Base-by-base conservation (phyloP, 2,113 vertebrate species). In the Myanophis thanlyinensis region DNA sequence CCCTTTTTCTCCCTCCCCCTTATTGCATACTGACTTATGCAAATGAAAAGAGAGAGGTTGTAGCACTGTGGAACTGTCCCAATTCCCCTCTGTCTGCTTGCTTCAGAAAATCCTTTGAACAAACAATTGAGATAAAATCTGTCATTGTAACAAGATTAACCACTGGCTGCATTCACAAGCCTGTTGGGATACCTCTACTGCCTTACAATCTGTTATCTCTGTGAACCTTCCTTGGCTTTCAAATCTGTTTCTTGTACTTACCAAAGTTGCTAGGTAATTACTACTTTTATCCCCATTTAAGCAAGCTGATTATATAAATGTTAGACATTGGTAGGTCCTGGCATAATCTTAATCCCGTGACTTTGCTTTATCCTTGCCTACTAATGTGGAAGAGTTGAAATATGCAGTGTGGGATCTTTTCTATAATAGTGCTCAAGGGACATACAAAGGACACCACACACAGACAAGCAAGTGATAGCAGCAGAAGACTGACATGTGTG, bases 271-370 rank as follows among this genome's bases (percentile, higher is more conserved):
- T 22, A 4, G 84, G 94, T 90, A 95, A 95, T 95, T 96, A 93
- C 87, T 85, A 86, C 4, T 96, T 97, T 97, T 93, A 97, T 91
- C 93, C n/a, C 52, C 59, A 80, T 95, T 95, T 95, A 96, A 97
- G 96, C 80, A 95, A 56, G 87, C 53, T 91, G 88, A 94, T 96
- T 94, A 93, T 84, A 46, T 92, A 67, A 95, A 40, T 94, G 49
- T 94, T 92, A 93, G 44, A 93, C 90, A 93, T 30, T 84, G 30
- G 2, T 84, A 93, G 10, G 8, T 89, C 30, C 44, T 95, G 89
- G 27, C 53, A 95, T 94, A 95, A 92, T 88, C 92, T 94, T 94
- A 95, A 95, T 96, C 88, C 90, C 95, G 88, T 20, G 49, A 95
- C 85, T 96, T 95, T 91, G 94, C 93, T 93, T 92, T 95, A 92